Evolutionary conservation across 2,113 vertebrate genomes (phyloP).

Genomic region (Hippocampus barbouri): DNA sequence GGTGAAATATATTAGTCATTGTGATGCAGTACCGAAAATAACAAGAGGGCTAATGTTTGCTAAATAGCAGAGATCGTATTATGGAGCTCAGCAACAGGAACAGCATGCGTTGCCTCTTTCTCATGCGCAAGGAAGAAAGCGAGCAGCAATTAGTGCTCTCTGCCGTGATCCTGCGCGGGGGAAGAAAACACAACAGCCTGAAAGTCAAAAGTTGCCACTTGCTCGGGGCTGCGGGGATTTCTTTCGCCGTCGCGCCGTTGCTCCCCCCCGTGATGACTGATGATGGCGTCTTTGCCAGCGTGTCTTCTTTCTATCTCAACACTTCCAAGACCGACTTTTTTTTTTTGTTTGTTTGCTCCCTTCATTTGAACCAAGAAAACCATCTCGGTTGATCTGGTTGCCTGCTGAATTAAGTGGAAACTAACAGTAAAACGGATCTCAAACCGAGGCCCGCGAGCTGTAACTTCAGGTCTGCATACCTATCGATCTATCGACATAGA

Average conservation of each 20-base stretch:
- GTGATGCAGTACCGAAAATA: background rate
- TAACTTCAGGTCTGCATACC: background rate
- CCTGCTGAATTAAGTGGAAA: conserved; percentile 20
- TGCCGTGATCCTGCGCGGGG: conserved; percentile 7
- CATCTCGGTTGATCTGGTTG: conserved; percentile 18
- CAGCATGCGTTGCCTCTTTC: background rate
- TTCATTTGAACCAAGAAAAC: background rate
- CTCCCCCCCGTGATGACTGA: conserved; percentile 3
- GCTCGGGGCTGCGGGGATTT: conserved; percentile 26
- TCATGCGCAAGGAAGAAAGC: background rate
- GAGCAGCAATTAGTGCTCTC: conserved; percentile 7
- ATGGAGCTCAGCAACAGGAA: background rate
- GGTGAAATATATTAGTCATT: background rate
- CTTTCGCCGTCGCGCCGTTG: background rate
- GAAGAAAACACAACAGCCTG: conserved; percentile 18
- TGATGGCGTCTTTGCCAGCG: conserved; percentile 11
- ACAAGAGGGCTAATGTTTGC: background rate
- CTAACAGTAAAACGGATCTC: background rate
- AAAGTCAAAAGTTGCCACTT: conserved; percentile 27
- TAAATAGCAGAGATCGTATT: background rate
- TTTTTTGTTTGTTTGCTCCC: background rate
- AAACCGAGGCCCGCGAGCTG: background rate
- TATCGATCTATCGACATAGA: no score
- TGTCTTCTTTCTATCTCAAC: conserved; percentile 5
- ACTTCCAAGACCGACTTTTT: background rate